A percentile compares a stretch with the other conserved stretches of the same genome.
These are phyloP conservation scores for Antigone vipio DNA, from an alignment of 2,113 vertebrate species.

Conservation along the genomic window DNA sequence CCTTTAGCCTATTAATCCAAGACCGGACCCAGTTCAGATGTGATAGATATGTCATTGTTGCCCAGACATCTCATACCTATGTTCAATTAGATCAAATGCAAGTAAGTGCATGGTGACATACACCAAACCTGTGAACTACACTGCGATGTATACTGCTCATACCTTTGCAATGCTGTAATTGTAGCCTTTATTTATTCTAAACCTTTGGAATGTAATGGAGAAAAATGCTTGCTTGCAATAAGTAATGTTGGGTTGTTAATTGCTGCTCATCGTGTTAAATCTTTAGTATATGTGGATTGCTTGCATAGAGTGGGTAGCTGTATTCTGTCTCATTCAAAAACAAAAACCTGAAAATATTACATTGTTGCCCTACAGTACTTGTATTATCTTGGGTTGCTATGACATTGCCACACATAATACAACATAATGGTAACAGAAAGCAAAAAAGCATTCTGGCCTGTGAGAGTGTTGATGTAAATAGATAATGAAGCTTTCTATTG, in stretches of 20 bases:
- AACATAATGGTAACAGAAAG: slow-evolving; percentile 30
- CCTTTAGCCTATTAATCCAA: background rate
- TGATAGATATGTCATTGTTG: background rate
- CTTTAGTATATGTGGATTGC: background rate
- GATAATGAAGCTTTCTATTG: slow-evolving; percentile 44
- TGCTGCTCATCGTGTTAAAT: background rate
- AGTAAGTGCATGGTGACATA: background rate
- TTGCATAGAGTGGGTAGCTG: background rate
- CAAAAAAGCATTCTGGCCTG: slow-evolving; percentile 5
- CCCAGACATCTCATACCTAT: accelerated
- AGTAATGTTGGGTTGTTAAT: background rate
- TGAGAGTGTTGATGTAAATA: slow-evolving; percentile 35
- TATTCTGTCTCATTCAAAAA: slow-evolving; percentile 6
- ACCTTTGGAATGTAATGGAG: background rate
- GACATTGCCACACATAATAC: slow-evolving; percentile 23
- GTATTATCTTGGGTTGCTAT: slow-evolving; percentile 39
- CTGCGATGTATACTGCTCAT: background rate
- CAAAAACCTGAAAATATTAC: background rate
- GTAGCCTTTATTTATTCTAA: background rate
- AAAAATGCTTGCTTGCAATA: background rate
- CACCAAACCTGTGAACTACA: background rate
- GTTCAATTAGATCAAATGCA: background rate
- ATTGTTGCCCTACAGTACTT: background rate
- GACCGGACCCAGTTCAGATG: background rate
- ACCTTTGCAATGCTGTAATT: background rate